Percentiles rank a stretch among this genome's conserved stretches.
These are phyloP conservation scores for Emys orbicularis DNA, from an alignment of 2,797 vertebrate species.

Conservation along the genomic window DNA sequence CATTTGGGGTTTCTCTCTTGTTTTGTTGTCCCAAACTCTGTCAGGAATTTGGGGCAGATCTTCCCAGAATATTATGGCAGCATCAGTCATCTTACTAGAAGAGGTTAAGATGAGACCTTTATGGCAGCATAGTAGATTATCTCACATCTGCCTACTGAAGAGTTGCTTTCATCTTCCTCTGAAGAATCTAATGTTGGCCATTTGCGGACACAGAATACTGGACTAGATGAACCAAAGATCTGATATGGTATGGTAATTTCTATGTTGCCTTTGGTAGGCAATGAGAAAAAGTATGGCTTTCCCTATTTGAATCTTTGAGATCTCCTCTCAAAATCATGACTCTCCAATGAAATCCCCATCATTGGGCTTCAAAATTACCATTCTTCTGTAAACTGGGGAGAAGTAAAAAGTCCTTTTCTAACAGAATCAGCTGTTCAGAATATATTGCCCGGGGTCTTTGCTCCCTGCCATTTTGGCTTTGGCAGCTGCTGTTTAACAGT, in stretches of 20 bases:
- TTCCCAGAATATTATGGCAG: not conserved
- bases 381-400: not conserved
- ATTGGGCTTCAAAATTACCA: not conserved
- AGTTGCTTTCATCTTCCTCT: not conserved
- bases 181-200: not conserved
- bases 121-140: not conserved
- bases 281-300: not conserved
- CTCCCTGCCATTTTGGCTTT: not conserved
- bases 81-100: not conserved
- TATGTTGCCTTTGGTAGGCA: not conserved
- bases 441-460: not conserved
- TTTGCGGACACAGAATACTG: not conserved
- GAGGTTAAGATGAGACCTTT: not conserved
- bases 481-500: not conserved
- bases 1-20: not conserved
- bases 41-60: not conserved
- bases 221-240: not conserved
- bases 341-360: not conserved
- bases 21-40: not conserved
- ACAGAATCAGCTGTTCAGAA: accelerated
- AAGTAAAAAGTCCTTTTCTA: not conserved
- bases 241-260: not conserved
- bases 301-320: not conserved
- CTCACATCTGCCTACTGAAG: not conserved
- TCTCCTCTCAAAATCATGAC: not conserved